Conservation (phyloP, 2,888 invertebrate species). For the Drosophila sordidula region DNA sequence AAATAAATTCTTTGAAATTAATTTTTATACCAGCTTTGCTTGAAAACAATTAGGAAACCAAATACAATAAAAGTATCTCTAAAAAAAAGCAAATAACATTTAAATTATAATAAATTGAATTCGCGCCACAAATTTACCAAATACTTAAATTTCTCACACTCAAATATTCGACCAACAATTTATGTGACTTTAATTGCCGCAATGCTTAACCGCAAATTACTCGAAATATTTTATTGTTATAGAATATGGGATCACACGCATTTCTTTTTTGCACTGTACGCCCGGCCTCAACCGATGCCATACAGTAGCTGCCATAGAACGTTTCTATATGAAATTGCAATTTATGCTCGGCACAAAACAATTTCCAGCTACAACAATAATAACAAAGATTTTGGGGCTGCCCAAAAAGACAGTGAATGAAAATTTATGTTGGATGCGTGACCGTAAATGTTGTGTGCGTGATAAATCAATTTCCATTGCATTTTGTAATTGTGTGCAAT, state of each 20-base stretch:
- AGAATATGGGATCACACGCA: slow-evolving; percentile 24
- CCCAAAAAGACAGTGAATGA: slow-evolving; percentile 74
- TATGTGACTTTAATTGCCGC: slow-evolving; percentile 35
- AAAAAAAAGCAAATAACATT: background rate
- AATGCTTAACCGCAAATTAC: slow-evolving; percentile 42
- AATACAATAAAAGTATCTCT: background rate
- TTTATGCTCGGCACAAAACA: slow-evolving; percentile 66
- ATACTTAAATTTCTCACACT: slow-evolving; percentile 11
- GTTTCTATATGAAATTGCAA: slow-evolving; percentile 62
- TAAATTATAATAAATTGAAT: slow-evolving; percentile 8
- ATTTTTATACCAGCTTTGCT: background rate
- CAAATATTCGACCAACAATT: slow-evolving; percentile 20
- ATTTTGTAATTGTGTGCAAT: slow-evolving; percentile 77
- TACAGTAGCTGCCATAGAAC: slow-evolving; percentile 21
- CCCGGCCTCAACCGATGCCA: background rate
- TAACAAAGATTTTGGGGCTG: slow-evolving; percentile 39
- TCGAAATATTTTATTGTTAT: slow-evolving; percentile 42
- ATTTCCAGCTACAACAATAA: slow-evolving; percentile 58
- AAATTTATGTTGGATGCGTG: slow-evolving; percentile 77
- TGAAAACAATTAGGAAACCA: background rate
- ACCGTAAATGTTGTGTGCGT: slow-evolving; percentile 77
- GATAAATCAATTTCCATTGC: slow-evolving; percentile 79
- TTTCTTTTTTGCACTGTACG: slow-evolving; percentile 4
- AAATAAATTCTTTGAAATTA: no score
- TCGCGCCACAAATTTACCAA: background rate